Conservation (phyloP, 2,888 invertebrate genomes). For the Gastracanthus pulcherrimus region DNA sequence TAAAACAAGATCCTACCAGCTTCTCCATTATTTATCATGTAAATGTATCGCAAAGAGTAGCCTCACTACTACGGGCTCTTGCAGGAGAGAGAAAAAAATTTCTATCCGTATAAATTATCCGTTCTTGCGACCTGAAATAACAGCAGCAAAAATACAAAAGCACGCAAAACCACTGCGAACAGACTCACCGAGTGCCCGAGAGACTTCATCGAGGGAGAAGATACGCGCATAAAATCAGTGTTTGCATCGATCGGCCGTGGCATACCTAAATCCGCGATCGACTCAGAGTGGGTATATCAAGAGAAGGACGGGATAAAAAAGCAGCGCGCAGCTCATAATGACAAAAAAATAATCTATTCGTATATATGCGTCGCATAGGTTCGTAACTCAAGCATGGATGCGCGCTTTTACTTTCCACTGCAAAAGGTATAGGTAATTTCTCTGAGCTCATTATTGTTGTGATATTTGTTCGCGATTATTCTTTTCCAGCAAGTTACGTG, state of each 20-base stretch:
- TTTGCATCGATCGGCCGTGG: slow-evolving; percentile 37
- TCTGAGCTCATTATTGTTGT: not conserved
- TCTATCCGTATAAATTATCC: slow-evolving; percentile 25
- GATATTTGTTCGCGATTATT: not conserved
- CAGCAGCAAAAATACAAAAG: slow-evolving; percentile 1
- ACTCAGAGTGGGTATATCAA: not conserved
- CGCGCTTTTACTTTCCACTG: not conserved
- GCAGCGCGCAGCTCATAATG: not conserved
- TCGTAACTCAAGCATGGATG: not conserved
- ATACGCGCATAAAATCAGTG: slow-evolving; percentile 48
- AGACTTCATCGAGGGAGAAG: not conserved
- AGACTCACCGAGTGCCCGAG: not conserved
- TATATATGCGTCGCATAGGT: not conserved
- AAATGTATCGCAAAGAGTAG: no score
- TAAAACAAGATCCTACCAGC: not conserved
- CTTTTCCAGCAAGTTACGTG: not conserved
- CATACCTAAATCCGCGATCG: slow-evolving; percentile 44
- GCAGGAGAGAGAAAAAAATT: not conserved
- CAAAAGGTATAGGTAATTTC: no score
- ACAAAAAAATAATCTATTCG: slow-evolving; percentile 17
- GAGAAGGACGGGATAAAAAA: slow-evolving; percentile 7
- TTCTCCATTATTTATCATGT: slow-evolving; percentile 28
- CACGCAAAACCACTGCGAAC: not conserved
- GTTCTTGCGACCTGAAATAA: not conserved
- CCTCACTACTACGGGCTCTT: not conserved